A percentile compares a stretch with the other conserved stretches of the same genome.
Evolutionary conservation across 2,797 vertebrate species (phyloP).

Genomic region (Acrossocheilus fasciatus): DNA sequence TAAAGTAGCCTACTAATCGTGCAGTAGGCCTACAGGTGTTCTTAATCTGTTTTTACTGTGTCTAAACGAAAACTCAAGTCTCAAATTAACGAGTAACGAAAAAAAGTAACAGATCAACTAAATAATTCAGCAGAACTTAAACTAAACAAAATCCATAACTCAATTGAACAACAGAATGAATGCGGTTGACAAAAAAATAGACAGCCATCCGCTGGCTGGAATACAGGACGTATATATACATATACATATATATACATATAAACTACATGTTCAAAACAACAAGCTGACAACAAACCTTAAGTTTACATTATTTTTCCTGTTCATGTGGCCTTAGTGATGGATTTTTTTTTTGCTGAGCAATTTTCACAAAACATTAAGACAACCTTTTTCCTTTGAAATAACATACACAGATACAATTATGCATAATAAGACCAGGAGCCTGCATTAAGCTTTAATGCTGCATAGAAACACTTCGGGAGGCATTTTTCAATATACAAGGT

Average conservation of each 20-base stretch:
- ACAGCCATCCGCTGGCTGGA: no score
- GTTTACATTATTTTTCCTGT: neutral
- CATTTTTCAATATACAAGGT: conserved; percentile 12
- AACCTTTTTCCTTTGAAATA: conserved; percentile 5
- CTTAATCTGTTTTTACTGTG: no score
- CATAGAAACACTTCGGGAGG: neutral
- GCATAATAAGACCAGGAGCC: conserved; percentile 9
- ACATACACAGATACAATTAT: neutral
- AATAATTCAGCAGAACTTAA: no score
- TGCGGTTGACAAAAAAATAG: no score
- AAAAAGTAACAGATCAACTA: no score
- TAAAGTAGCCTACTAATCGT: no score
- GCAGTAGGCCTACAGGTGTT: no score
- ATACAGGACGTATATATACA: no score
- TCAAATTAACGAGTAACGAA: no score
- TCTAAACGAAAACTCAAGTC: no score
- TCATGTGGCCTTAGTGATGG: neutral
- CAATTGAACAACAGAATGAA: no score
- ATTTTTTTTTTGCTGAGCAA: neutral
- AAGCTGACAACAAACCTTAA: neutral
- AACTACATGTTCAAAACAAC: neutral
- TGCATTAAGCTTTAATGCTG: conserved; percentile 11
- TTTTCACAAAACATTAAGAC: conserved; percentile 5
- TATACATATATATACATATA: neutral
- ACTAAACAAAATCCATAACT: no score